These are phyloP conservation scores for Calonectris borealis DNA, from an alignment of 2,113 vertebrate genomes.

Conservation along the genomic window DNA sequence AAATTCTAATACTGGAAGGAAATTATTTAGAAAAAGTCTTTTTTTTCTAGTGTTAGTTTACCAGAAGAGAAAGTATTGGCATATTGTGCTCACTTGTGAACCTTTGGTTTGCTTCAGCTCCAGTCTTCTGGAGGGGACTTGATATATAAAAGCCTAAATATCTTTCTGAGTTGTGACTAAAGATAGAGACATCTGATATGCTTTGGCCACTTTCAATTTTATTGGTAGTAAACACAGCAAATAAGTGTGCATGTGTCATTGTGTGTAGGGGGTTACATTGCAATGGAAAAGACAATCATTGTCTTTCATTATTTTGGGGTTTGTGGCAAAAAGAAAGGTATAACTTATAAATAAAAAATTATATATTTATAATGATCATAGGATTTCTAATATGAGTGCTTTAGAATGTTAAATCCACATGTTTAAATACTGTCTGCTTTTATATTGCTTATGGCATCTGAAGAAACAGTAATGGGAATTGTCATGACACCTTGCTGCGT, in stretches of 20 bases:
- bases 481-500: background rate
- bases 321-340: background rate
- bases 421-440: background rate
- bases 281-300: background rate
- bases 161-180: background rate
- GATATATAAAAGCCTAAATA: background rate
- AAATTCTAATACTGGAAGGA: background rate
- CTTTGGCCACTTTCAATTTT: background rate
- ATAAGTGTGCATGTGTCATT: background rate
- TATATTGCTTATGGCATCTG: background rate
- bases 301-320: background rate
- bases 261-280: background rate
- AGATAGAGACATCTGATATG: background rate
- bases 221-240: background rate
- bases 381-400: background rate
- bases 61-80: background rate
- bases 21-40: background rate
- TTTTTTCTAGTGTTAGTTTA: background rate
- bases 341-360: background rate
- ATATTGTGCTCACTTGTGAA: background rate
- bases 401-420: background rate
- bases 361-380: background rate
- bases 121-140: background rate
- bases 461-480: background rate
- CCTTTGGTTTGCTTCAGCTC: background rate